Conservation (phyloP, 2,888 invertebrate genomes). For the Noctua janthina region DNA sequence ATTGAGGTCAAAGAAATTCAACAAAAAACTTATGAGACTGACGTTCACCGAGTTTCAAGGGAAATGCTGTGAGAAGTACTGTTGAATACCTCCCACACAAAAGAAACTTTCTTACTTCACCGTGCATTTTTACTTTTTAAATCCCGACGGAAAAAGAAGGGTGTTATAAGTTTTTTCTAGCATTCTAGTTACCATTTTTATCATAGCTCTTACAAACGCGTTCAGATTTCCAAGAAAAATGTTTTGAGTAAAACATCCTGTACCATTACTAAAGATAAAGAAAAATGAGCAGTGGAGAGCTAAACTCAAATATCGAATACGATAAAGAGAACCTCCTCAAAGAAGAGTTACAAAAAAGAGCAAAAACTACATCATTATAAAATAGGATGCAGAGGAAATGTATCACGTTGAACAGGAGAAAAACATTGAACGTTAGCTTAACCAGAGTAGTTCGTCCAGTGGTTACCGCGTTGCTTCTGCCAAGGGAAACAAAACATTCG, state of each 20-base stretch:
- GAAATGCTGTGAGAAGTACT: constrained; percentile 33
- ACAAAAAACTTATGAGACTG: constrained; percentile 36
- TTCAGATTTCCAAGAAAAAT: constrained; percentile 1
- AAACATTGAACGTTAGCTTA: constrained; percentile 30
- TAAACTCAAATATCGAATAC: not conserved
- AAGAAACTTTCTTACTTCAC: constrained; percentile 37
- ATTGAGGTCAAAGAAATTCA: constrained; percentile 29
- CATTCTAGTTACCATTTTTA: constrained; percentile 25
- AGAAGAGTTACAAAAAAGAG: not conserved
- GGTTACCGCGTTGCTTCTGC: constrained; percentile 18
- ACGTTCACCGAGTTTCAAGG: constrained; percentile 38
- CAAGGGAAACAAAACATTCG: constrained; percentile 44
- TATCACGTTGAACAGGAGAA: constrained; percentile 7
- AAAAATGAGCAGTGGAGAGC: constrained; percentile 1
- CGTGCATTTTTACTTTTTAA: constrained; percentile 12
- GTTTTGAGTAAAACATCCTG: not conserved
- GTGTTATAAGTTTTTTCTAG: constrained; percentile 22
- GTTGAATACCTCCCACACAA: constrained; percentile 36
- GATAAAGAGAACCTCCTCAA: not conserved
- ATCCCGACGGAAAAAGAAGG: not conserved
- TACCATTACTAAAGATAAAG: not conserved
- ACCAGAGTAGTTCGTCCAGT: constrained; percentile 18
- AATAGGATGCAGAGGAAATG: constrained; percentile 2
- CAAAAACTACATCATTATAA: not conserved
- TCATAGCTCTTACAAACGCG: constrained; percentile 32